phyloP scores from a whole-genome alignment of 2,888 invertebrate species.

The Melieria omissa region DNA sequence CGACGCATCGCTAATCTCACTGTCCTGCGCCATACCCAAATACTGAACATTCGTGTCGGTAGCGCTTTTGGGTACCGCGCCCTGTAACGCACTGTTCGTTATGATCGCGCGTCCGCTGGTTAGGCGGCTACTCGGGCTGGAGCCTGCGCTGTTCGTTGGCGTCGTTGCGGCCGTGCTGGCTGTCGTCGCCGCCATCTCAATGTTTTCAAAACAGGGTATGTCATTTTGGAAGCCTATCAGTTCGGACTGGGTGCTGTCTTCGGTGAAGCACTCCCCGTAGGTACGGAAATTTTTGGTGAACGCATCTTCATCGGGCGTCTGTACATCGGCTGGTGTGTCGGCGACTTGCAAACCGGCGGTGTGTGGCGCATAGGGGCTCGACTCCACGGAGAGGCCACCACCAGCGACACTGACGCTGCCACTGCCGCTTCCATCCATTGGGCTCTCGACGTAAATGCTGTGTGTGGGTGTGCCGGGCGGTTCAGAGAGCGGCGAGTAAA shows the following conservation, averaged over 20 bases:
- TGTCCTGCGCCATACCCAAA: constrained; percentile 20
- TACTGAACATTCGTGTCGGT: constrained; percentile 25
- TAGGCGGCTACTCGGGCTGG: neutral
- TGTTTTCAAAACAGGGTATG: constrained; percentile 61
- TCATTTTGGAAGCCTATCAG: constrained; percentile 61
- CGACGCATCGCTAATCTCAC: constrained; percentile 27
- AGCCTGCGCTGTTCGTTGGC: constrained; percentile 7
- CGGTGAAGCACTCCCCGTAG: constrained; percentile 47
- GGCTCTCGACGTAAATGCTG: constrained; percentile 43
- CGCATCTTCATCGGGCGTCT: constrained; percentile 2
- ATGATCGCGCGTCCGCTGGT: constrained; percentile 8
- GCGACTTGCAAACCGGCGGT: constrained; percentile 40
- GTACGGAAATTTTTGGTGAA: constrained; percentile 22
- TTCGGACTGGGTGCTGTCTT: constrained; percentile 54
- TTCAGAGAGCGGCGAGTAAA: constrained; percentile 56
- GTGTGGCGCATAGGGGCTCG: constrained; percentile 45
- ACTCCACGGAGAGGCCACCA: constrained; percentile 38
- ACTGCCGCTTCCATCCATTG: constrained; percentile 41
- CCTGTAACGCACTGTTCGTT: constrained; percentile 1
- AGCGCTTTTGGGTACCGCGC: neutral
- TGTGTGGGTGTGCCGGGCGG: constrained; percentile 43
- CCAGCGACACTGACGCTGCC: constrained; percentile 24
- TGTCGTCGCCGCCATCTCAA: constrained; percentile 46
- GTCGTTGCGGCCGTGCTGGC: constrained; percentile 15
- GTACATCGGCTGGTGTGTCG: constrained; percentile 41